Percentiles rank a stretch among this genome's conserved stretches.
These are phyloP conservation scores for Eptatretus atami DNA, from an alignment of 2,797 vertebrate genomes.

Conservation along the genomic window DNA sequence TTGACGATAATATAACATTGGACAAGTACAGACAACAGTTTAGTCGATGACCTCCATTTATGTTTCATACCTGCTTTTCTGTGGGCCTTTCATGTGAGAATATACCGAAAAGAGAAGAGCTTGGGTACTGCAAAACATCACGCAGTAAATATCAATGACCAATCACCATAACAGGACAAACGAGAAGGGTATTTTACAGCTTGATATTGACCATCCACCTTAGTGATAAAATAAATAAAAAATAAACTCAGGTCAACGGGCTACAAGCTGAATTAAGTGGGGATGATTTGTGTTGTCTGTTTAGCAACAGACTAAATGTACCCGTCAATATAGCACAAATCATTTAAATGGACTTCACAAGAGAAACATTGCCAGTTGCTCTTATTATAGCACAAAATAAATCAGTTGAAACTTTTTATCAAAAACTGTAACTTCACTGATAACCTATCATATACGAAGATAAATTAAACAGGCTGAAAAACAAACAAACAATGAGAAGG, in stretches of 20 bases:
- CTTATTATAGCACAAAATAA: no score
- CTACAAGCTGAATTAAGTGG: no score
- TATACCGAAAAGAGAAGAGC: constrained; percentile 56
- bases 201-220: not conserved
- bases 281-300: no score
- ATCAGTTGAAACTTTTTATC: no score
- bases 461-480: no score
- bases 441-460: no score
- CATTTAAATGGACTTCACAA: no score
- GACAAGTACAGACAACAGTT: constrained; percentile 7
- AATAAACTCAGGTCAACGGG: constrained; percentile 9
- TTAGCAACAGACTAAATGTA: no score
- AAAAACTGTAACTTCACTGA: no score
- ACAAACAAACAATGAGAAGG: no score
- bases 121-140: constrained; percentile 29
- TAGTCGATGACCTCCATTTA: constrained; percentile 4
- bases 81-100: constrained; percentile 59
- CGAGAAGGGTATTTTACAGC: constrained; percentile 6
- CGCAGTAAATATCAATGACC: constrained; percentile 4
- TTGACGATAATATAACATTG: not conserved
- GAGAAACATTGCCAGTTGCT: no score
- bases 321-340: no score
- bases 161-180: not conserved
- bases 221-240: not conserved
- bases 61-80: constrained; percentile 38